Conservation (phyloP, 2,888 invertebrate species). For the Troides helena region DNA sequence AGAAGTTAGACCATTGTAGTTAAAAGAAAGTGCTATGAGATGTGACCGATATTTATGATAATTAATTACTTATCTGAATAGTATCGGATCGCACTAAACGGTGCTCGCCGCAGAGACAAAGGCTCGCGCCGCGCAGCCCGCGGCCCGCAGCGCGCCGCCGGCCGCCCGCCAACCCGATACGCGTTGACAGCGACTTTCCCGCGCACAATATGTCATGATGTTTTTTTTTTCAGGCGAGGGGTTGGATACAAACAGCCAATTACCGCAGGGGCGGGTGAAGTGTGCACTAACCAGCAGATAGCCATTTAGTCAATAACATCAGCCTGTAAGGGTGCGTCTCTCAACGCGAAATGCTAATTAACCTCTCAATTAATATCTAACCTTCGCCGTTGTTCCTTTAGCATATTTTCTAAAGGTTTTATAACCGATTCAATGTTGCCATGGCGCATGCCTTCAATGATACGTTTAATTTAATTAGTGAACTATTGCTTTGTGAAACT, state of each 20-base stretch:
- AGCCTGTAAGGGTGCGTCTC: constrained; percentile 63
- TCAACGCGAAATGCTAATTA: constrained; percentile 39
- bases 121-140: constrained; percentile 26
- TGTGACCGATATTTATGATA: constrained; percentile 32
- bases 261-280: constrained; percentile 70
- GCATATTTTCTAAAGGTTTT: constrained; percentile 38
- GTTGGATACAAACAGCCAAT: constrained; percentile 79
- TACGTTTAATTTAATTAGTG: constrained; percentile 75
- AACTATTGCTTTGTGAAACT: constrained; percentile 54
- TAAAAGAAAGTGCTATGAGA: not conserved
- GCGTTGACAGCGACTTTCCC: constrained; percentile 72
- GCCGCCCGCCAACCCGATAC: constrained; percentile 59
- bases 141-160: too few species aligned
- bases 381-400: constrained; percentile 28
- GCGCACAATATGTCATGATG: constrained; percentile 73
- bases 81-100: constrained; percentile 63
- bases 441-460: constrained; percentile 62
- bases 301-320: constrained; percentile 69
- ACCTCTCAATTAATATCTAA: constrained; percentile 20
- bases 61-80: constrained; percentile 56
- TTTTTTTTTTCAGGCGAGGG: constrained; percentile 72
- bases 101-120: constrained; percentile 67
- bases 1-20: too few species aligned
- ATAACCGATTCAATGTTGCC: constrained; percentile 51
- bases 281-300: constrained; percentile 71